Evolutionary conservation across 2,113 vertebrate species (phyloP).

Genomic region (Rallus limicola): DNA sequence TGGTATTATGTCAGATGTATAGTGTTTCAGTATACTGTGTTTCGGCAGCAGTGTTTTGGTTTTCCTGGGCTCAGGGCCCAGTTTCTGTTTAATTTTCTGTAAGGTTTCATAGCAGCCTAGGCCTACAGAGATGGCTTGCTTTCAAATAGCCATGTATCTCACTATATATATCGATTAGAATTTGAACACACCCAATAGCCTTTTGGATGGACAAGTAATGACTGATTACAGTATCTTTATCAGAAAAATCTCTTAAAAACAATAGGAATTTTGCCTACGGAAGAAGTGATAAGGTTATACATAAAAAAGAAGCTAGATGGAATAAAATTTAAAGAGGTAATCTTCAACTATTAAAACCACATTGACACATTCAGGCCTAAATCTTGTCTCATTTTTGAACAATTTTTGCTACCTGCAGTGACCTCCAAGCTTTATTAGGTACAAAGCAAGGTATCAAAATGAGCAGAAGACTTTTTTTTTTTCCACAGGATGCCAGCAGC

Average conservation of each 20-base stretch:
- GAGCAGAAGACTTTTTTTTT: not conserved
- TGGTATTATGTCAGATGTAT: slow-evolving; percentile 27
- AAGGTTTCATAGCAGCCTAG: slow-evolving; percentile 34
- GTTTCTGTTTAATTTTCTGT: slow-evolving; percentile 66
- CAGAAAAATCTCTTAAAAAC: not conserved
- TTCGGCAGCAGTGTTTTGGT: slow-evolving; percentile 3
- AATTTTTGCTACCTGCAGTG: not conserved
- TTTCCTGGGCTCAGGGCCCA: slow-evolving; percentile 60
- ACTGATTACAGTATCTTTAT: not conserved
- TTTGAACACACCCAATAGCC: not conserved
- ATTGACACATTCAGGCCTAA: not conserved
- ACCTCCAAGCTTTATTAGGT: not conserved
- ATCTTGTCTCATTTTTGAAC: not conserved
- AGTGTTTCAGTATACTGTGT: slow-evolving; percentile 6
- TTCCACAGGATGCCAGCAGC: not conserved
- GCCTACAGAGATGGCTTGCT: not conserved
- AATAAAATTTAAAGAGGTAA: not conserved
- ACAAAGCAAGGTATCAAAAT: not conserved
- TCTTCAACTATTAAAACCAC: not conserved
- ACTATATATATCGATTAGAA: not conserved
- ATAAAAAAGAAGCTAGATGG: not conserved
- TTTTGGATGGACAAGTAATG: not conserved
- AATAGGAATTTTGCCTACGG: not conserved
- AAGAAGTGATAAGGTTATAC: not conserved
- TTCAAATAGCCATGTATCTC: not conserved